phyloP scores from a whole-genome alignment of 2,888 invertebrate genomes.

The Cremastinae sp. region DNA sequence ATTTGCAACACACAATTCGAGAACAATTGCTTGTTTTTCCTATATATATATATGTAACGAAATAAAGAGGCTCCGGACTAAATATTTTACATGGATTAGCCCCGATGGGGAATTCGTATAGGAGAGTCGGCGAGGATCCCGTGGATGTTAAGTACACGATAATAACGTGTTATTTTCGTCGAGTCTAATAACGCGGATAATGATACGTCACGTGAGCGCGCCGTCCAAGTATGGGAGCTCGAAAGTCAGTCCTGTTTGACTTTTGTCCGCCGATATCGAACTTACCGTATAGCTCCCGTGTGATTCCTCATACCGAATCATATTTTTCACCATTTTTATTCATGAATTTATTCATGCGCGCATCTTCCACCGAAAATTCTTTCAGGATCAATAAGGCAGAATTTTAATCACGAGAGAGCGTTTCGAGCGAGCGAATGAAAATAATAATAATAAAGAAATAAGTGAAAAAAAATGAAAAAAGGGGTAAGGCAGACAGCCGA shows the following conservation, averaged over 20 bases:
- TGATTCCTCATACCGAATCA: no score
- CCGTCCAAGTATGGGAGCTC: neutral
- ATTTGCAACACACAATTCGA: no score
- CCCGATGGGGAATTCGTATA: conserved; percentile 17
- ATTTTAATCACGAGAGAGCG: conserved; percentile 19
- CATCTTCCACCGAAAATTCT: conserved; percentile 4
- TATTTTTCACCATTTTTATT: no score
- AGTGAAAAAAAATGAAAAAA: neutral
- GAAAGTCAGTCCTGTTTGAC: conserved; percentile 10
- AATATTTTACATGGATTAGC: no score
- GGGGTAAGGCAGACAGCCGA: neutral
- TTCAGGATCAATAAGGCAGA: conserved; percentile 19
- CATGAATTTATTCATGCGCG: no score
- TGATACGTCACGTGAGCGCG: conserved; percentile 52
- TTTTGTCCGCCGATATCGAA: no score
- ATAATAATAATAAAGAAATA: no score
- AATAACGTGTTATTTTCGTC: conserved; percentile 63
- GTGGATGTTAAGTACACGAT: conserved; percentile 62
- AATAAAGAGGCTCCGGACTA: neutral
- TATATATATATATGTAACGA: no score
- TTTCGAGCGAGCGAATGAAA: neutral
- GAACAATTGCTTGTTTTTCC: no score
- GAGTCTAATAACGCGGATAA: conserved; percentile 60
- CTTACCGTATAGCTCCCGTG: no score
- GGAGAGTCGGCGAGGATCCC: conserved; percentile 20